Percentiles rank a stretch among this genome's conserved stretches.
phyloP scores from a whole-genome alignment of 2,113 vertebrate genomes.

The Guaruba guarouba region DNA sequence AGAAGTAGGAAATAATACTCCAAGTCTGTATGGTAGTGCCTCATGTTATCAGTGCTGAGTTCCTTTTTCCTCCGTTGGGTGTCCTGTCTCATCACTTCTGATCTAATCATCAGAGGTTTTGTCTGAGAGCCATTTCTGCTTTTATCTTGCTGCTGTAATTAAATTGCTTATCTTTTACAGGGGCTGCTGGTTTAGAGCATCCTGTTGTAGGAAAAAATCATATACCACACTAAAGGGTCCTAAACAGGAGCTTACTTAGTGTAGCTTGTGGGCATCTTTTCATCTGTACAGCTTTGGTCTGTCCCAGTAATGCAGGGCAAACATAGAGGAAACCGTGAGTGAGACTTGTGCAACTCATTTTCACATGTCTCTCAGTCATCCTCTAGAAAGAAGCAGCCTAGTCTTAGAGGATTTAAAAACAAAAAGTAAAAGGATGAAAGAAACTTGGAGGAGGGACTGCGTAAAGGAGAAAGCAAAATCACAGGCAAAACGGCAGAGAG shows the following conservation, averaged over 20 bases:
- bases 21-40: background rate
- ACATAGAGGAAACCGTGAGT: background rate
- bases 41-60: background rate
- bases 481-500: background rate
- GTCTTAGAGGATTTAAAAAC: background rate
- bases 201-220: background rate
- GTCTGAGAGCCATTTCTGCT: slow-evolving; percentile 44
- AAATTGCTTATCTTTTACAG: slow-evolving; percentile 58
- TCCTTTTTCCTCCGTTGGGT: slow-evolving; percentile 19
- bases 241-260: background rate
- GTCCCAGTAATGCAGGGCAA: slow-evolving; percentile 34
- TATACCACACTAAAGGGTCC: background rate
- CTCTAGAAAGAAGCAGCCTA: background rate
- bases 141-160: slow-evolving; percentile 42
- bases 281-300: slow-evolving; percentile 9
- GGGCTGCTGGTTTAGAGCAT: slow-evolving; percentile 9
- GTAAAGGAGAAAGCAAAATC: background rate
- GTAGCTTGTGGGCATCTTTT: background rate
- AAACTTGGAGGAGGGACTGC: background rate
- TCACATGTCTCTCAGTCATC: slow-evolving; percentile 12
- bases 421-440: background rate
- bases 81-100: slow-evolving; percentile 50
- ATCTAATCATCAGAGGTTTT: slow-evolving; percentile 27
- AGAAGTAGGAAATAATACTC: background rate
- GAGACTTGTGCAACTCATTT: slow-evolving; percentile 9